Conservation (phyloP, 2,888 invertebrate genomes). For the Gastracanthus pulcherrimus region DNA sequence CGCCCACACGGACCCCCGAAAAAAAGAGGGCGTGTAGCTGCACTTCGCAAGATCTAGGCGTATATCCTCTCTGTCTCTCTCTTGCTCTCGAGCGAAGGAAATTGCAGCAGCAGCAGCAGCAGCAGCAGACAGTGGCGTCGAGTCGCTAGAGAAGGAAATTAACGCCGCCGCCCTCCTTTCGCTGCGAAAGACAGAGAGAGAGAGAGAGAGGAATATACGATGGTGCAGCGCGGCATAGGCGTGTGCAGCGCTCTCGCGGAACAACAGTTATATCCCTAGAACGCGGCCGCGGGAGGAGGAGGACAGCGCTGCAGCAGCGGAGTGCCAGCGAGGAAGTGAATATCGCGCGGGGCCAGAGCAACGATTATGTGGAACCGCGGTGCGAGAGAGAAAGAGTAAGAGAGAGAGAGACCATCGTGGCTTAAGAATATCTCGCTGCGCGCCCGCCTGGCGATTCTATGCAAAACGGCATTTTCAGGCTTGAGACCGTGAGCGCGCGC, state of each 20-base stretch:
- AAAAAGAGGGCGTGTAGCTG: slow-evolving; percentile 21
- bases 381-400: too few relatives aligned
- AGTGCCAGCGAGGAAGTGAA: slow-evolving; percentile 33
- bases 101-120: slow-evolving; percentile 47
- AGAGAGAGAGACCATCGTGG: too few relatives aligned
- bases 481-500: background rate
- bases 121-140: slow-evolving; percentile 16
- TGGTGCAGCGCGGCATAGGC: slow-evolving; percentile 45
- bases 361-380: slow-evolving; percentile 38
- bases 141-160: slow-evolving; percentile 60
- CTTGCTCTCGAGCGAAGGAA: slow-evolving; percentile 26
- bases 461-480: slow-evolving; percentile 55
- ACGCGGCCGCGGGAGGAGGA: slow-evolving; percentile 10
- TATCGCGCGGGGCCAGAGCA: slow-evolving; percentile 3
- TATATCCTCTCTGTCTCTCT: background rate
- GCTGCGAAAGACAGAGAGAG: slow-evolving; percentile 56
- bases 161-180: slow-evolving; percentile 61
- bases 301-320: background rate
- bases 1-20: slow-evolving; percentile 15
- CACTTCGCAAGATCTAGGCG: background rate
- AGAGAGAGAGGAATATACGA: slow-evolving; percentile 57
- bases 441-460: slow-evolving; percentile 41
- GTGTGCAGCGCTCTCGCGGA: slow-evolving; percentile 31
- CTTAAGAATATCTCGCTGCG: slow-evolving; percentile 10
- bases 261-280: slow-evolving; percentile 56